A percentile compares a stretch with the other conserved stretches of the same genome.
phyloP scores from a whole-genome alignment of 2,888 invertebrate genomes.

The Galerucella nymphaeae region DNA sequence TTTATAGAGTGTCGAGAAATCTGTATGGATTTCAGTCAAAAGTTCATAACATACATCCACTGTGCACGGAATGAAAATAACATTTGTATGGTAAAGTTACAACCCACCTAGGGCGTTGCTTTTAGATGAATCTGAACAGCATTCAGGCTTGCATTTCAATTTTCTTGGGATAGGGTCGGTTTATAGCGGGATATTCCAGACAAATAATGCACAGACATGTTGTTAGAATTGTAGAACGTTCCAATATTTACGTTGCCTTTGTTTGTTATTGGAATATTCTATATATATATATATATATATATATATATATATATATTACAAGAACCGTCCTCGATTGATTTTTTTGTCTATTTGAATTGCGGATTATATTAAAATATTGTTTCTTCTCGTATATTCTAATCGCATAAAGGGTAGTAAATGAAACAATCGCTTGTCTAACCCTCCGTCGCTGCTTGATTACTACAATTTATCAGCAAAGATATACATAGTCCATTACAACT shows the following conservation, averaged over 20 bases:
- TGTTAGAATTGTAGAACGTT: slow-evolving; percentile 34
- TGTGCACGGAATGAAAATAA: slow-evolving; percentile 38
- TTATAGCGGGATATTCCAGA: slow-evolving; percentile 36
- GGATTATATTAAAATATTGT: too few species aligned
- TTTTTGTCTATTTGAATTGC: not conserved
- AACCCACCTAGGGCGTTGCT: slow-evolving; percentile 43
- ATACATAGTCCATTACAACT: slow-evolving; percentile 31
- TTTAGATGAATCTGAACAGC: slow-evolving; percentile 49
- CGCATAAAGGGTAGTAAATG: slow-evolving; percentile 10
- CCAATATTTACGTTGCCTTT: slow-evolving; percentile 21
- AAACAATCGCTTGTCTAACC: slow-evolving; percentile 21
- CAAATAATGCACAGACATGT: slow-evolving; percentile 38
- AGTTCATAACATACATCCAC: slow-evolving; percentile 36
- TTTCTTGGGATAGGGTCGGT: slow-evolving; percentile 44
- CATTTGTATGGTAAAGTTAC: slow-evolving; percentile 36
- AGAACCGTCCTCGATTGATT: not conserved
- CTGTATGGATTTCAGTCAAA: not conserved
- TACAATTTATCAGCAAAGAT: slow-evolving; percentile 30
- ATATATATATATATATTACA: too few species aligned
- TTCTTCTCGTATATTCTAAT: not conserved
- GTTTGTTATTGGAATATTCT: slow-evolving; percentile 14
- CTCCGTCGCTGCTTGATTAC: slow-evolving; percentile 26
- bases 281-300: too few species aligned
- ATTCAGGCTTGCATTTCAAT: slow-evolving; percentile 50
- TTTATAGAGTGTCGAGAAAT: not conserved